Base-by-base conservation (phyloP, 2,113 vertebrate genomes). In the Blennius ocellaris region DNA sequence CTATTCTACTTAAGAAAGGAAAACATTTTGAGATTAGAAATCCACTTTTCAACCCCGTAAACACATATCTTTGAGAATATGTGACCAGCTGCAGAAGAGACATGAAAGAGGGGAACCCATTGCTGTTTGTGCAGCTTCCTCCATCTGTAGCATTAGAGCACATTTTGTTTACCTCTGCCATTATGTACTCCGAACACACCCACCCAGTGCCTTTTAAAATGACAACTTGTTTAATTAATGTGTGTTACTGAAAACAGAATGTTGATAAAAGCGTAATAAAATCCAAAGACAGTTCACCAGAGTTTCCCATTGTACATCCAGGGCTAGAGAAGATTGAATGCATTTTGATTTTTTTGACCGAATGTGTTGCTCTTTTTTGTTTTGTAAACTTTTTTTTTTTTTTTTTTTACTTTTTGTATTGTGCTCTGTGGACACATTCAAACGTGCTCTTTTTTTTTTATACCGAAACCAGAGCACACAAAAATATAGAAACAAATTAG, bases 181-280 rank as follows among this genome's bases (percentile, higher is more conserved):
- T 39, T 70, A 48, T 64, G 65, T 61, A 75, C 64, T 77, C 37
- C 21, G 21, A 69, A 56, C 70, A 60, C 51, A 65, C 47, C 62
- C 66, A 76, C 52, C 45, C 70, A 69, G 84, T 89, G 87, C 86
- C 89, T 92, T 90, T 73, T 74, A 1, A 78, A 62, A 68, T 17
- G 74, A 17, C 36, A 70, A 36, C 45, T 49, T 60, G 11, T 69
- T 69, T 11, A 17, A 54, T 54, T 6, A n/a, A 30, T 38, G 1
- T 77, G 16, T 55, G 10, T 73, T 30, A 30, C 21, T 30, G 21
- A 30, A 30, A 30, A 30, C 21, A 30, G 21, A 30, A 30, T 30
- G 21, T 30, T 30, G 21, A 30, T 30, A 30, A 30, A 30, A 30
- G 21, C 2, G 21, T 30, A 2, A 30, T 6, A 66, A 68, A 82